phyloP scores from a whole-genome alignment of 2,113 vertebrate genomes.

The Equus quagga region DNA sequence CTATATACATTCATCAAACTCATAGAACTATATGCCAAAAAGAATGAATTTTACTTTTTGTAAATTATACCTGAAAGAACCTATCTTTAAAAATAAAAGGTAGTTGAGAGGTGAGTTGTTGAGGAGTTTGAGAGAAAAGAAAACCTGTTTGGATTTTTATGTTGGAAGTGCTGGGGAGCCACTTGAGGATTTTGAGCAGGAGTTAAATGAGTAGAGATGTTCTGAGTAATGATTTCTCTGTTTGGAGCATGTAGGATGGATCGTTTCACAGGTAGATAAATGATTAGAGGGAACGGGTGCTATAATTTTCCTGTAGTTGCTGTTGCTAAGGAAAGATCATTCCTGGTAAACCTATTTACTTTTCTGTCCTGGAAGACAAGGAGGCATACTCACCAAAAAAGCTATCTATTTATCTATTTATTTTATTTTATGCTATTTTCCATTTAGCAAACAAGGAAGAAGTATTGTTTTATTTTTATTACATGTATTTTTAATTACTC shows the following conservation, averaged over 20 bases:
- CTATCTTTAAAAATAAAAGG: background rate
- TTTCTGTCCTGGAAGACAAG: background rate
- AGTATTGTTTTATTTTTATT: background rate
- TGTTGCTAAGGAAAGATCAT: conserved; percentile 23
- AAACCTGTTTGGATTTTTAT: background rate
- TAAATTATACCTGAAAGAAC: background rate
- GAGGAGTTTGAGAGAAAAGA: background rate
- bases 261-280: background rate
- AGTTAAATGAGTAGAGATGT: background rate
- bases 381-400: background rate
- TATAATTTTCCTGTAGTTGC: background rate
- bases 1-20: background rate
- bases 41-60: background rate
- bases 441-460: background rate
- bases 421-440: background rate
- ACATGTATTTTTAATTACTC: background rate
- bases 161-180: background rate
- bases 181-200: background rate
- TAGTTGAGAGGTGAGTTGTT: background rate
- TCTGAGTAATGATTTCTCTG: background rate
- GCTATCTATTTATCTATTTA: background rate
- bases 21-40: background rate
- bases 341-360: background rate
- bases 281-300: background rate
- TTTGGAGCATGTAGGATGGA: background rate